These are phyloP conservation scores for Ochropacha duplaris DNA, from an alignment of 2,888 invertebrate species.

Conservation along the genomic window DNA sequence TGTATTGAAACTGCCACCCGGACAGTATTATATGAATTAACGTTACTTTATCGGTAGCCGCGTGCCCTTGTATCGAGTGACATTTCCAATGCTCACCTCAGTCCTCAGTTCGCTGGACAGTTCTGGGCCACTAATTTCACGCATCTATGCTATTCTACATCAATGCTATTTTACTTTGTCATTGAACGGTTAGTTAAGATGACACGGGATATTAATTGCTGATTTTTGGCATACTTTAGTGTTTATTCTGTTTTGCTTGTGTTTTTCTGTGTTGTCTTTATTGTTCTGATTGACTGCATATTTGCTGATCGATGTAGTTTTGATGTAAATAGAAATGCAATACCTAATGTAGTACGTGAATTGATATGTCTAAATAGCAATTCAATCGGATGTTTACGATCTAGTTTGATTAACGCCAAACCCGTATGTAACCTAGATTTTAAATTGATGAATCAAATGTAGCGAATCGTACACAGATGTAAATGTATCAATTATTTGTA, in stretches of 20 bases:
- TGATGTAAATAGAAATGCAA: neutral
- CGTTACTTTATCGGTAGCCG: neutral
- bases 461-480: neutral
- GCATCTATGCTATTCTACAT: neutral
- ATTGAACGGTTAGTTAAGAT: neutral
- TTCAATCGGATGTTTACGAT: neutral
- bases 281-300: neutral
- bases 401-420: neutral
- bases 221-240: neutral
- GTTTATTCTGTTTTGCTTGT: neutral
- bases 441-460: neutral
- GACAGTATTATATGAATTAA: conserved; percentile 4
- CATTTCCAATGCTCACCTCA: conserved; percentile 5
- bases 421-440: neutral
- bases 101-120: conserved; percentile 5
- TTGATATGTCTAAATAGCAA: neutral
- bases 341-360: neutral
- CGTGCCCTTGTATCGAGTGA: conserved; percentile 1
- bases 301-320: neutral
- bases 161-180: neutral
- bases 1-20: neutral
- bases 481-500: neutral
- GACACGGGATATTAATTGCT: neutral
- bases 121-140: conserved; percentile 6
- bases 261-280: neutral